phyloP scores from a whole-genome alignment of 2,113 vertebrate species.

The Potamarius usumacintae region DNA sequence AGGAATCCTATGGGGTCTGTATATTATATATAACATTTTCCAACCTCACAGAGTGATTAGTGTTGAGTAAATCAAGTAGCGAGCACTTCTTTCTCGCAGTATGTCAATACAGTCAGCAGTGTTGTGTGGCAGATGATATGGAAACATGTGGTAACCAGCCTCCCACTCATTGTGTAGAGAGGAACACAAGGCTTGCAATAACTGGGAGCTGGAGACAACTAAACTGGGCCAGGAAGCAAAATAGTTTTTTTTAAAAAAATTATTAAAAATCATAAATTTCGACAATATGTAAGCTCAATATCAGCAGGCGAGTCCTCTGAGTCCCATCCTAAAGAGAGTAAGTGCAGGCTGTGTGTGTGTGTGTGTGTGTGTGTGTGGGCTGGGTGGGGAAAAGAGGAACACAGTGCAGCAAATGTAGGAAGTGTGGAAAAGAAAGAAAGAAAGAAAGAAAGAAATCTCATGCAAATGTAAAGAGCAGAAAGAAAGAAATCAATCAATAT shows the following conservation, averaged over 20 bases:
- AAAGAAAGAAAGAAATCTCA: neutral
- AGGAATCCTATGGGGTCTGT: slow-evolving; percentile 4
- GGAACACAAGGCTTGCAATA: slow-evolving; percentile 14
- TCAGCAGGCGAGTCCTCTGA: slow-evolving; percentile 24
- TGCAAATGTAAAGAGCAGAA: too few relatives aligned
- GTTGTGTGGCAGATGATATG: neutral
- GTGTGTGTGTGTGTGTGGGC: neutral
- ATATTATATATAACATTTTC: slow-evolving; percentile 13
- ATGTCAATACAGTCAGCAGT: neutral
- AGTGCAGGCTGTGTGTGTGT: slow-evolving; percentile 17
- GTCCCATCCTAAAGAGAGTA: slow-evolving; percentile 22
- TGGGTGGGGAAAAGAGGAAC: slow-evolving; percentile 26
- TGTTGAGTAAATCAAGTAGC: neutral
- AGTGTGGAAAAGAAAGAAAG: neutral
- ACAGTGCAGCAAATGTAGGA: neutral
- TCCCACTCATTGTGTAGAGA: slow-evolving; percentile 6
- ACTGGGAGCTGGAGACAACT: slow-evolving; percentile 25
- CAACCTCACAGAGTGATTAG: neutral
- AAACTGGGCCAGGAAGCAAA: slow-evolving; percentile 38
- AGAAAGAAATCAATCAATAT: too few relatives aligned
- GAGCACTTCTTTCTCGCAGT: neutral
- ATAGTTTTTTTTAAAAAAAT: neutral
- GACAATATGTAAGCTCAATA: slow-evolving; percentile 40
- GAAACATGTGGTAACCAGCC: neutral
- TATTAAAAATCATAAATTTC: slow-evolving; percentile 36